phyloP scores from a whole-genome alignment of 1,140 invertebrate species.

The Augochlora pura region DNA sequence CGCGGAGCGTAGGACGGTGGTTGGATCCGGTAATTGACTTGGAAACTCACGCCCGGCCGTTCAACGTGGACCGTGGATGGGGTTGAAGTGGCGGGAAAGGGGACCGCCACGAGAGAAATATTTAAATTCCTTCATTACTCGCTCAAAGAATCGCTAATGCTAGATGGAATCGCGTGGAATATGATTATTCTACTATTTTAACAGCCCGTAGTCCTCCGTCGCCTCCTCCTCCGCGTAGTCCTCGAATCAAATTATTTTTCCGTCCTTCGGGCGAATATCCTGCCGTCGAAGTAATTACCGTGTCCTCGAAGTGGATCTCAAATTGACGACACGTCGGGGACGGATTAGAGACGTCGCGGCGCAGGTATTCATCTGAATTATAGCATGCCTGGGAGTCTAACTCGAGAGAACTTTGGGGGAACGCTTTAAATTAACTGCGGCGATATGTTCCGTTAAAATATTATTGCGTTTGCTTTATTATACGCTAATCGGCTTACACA shows the following conservation, averaged over 20 bases:
- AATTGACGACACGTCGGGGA: background rate
- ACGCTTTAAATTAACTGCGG: background rate
- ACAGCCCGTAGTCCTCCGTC: slow-evolving; percentile 38
- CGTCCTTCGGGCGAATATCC: background rate
- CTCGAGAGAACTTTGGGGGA: background rate
- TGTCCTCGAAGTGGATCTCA: background rate
- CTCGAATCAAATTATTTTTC: slow-evolving; percentile 44
- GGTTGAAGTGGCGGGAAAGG: slow-evolving; percentile 5
- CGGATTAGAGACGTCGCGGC: background rate
- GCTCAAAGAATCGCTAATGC: slow-evolving; percentile 75
- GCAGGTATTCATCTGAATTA: background rate
- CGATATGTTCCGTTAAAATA: background rate
- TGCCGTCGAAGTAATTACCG: slow-evolving; percentile 11
- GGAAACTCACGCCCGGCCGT: slow-evolving; percentile 66
- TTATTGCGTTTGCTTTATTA: background rate
- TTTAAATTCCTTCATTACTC: slow-evolving; percentile 78
- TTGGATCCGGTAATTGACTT: slow-evolving; percentile 77
- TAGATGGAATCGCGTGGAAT: slow-evolving; percentile 71
- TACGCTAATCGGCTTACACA: background rate
- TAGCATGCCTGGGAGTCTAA: background rate
- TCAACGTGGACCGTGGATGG: slow-evolving; percentile 15
- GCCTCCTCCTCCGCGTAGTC: background rate
- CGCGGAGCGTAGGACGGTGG: slow-evolving; percentile 66
- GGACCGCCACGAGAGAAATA: slow-evolving; percentile 69
- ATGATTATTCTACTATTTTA: slow-evolving; percentile 76